These are phyloP conservation scores for Ciconia maguari DNA, from an alignment of 2,113 vertebrate species.

Conservation along the genomic window DNA sequence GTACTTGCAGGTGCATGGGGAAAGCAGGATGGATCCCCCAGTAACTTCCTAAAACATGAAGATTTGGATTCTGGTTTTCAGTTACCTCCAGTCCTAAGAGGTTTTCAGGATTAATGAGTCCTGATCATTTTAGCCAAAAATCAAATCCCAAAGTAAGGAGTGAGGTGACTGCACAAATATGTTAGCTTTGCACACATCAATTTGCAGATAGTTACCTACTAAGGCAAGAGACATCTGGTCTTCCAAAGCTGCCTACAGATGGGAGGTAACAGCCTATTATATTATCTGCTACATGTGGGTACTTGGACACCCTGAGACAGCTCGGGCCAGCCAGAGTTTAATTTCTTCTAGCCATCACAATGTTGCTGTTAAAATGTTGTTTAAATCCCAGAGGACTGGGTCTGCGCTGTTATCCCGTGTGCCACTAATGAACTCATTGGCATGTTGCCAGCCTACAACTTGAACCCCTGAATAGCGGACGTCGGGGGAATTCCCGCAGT, in stretches of 20 bases:
- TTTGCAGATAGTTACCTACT: background rate
- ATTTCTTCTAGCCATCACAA: background rate
- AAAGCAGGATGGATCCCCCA: background rate
- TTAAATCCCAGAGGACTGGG: background rate
- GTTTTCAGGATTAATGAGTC: background rate
- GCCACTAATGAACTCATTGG: slow-evolving; percentile 24
- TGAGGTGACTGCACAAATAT: background rate
- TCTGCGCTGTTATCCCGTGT: background rate
- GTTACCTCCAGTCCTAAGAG: background rate
- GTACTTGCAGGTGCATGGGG: background rate
- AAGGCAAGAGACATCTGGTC: slow-evolving; percentile 9
- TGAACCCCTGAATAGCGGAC: background rate
- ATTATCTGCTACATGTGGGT: background rate
- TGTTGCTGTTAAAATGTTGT: background rate
- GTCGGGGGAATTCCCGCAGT: background rate
- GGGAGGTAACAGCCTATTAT: background rate
- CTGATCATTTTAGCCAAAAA: background rate
- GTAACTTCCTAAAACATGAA: background rate
- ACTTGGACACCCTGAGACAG: background rate
- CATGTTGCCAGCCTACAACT: background rate
- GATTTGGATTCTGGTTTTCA: background rate
- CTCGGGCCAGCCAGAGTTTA: background rate
- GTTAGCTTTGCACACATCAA: background rate
- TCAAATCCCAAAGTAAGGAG: background rate
- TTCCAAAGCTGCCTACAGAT: background rate